phyloP scores from a whole-genome alignment of 2,797 vertebrate species.

The Sebastes matsubarae region DNA sequence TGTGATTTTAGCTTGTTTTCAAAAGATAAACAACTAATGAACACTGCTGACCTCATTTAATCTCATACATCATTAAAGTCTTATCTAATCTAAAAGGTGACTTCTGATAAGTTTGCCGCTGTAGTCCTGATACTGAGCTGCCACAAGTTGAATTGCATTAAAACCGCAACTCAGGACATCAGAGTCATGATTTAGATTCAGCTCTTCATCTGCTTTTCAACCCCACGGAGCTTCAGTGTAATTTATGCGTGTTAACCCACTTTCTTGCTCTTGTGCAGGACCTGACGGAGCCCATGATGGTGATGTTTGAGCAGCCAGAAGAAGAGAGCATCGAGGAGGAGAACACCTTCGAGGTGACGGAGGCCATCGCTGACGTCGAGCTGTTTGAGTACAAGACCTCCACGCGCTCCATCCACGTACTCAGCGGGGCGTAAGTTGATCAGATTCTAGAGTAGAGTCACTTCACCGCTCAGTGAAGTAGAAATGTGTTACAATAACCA shows the following conservation, averaged over 20 bases:
- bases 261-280: constrained; percentile 78
- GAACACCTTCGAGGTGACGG: constrained; percentile 86
- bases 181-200: not conserved
- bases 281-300: constrained; percentile 85
- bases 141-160: not conserved
- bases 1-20: no score
- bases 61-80: not conserved
- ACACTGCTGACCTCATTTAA: not conserved
- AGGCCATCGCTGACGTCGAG: constrained; percentile 88
- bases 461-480: not conserved
- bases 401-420: constrained; percentile 89
- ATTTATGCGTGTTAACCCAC: not conserved
- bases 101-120: not conserved
- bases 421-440: constrained; percentile 90
- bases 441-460: no score
- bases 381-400: constrained; percentile 79
- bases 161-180: not conserved
- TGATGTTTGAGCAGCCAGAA: constrained; percentile 86
- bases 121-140: not conserved
- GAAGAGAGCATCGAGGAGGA: constrained; percentile 83
- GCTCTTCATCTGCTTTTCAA: not conserved
- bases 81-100: not conserved
- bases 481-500: not conserved
- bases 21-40: no score
- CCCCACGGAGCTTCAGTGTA: not conserved